Conservation (phyloP, 1,140 invertebrate species). For the Callitettix versicolor region DNA sequence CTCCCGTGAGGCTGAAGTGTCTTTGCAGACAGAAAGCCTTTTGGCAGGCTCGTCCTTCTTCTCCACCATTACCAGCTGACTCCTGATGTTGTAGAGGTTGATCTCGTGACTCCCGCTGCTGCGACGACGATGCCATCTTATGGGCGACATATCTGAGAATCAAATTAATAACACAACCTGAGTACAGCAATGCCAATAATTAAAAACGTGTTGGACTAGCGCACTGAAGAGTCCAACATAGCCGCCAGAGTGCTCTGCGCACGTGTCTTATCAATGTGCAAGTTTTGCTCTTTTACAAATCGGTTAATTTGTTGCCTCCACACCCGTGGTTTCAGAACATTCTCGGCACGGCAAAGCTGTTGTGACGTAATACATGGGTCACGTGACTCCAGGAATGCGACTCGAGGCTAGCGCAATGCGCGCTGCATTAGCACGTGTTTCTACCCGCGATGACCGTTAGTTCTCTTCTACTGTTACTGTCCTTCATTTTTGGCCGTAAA, state of each 20-base stretch:
- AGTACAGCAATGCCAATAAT: too few species aligned
- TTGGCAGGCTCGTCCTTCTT: slow-evolving; percentile 36
- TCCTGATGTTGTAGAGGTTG: slow-evolving; percentile 52
- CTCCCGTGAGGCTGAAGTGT: slow-evolving; percentile 39
- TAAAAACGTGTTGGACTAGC: too few species aligned
- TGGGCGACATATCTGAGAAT: slow-evolving; percentile 50
- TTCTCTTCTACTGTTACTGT: background rate
- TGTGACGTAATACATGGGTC: background rate
- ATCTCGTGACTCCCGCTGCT: slow-evolving; percentile 53
- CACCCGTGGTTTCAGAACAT: too few species aligned
- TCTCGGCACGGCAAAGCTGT: background rate
- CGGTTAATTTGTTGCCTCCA: too few species aligned
- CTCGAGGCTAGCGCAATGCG: background rate
- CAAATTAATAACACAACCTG: too few species aligned
- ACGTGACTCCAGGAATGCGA: background rate
- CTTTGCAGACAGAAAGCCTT: slow-evolving; percentile 37
- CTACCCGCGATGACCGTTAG: background rate
- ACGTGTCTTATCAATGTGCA: too few species aligned
- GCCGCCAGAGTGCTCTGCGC: too few species aligned
- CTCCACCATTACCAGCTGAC: slow-evolving; percentile 37
- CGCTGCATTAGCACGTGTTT: background rate
- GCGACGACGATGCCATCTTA: slow-evolving; percentile 49
- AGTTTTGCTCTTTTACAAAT: too few species aligned
- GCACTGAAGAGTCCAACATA: too few species aligned
- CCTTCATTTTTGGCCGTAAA: background rate